These are phyloP conservation scores for Leptobrachium ailaonicum DNA, from an alignment of 2,113 vertebrate genomes.

Conservation along the genomic window DNA sequence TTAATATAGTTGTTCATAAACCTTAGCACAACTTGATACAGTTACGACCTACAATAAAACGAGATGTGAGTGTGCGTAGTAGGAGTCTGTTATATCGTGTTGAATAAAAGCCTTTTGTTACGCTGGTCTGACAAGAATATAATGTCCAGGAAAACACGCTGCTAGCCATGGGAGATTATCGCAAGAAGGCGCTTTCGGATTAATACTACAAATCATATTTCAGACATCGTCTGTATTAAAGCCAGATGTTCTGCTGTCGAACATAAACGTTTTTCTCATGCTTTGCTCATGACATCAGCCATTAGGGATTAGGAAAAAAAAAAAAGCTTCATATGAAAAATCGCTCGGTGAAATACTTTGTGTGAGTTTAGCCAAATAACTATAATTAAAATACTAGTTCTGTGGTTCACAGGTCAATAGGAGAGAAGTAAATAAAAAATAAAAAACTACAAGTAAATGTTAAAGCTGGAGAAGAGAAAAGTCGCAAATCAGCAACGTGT, in stretches of 20 bases:
- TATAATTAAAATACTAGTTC: neutral
- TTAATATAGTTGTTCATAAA: no score
- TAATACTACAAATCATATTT: conserved; percentile 50
- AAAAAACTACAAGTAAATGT: neutral
- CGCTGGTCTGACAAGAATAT: conserved; percentile 1
- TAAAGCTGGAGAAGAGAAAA: neutral
- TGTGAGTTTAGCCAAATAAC: conserved; percentile 34
- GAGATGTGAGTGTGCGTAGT: neutral
- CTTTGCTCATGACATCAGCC: conserved; percentile 38
- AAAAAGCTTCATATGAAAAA: conserved; percentile 15
- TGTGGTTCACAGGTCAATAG: conserved; percentile 23
- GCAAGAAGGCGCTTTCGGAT: conserved; percentile 47
- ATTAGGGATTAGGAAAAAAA: conserved; percentile 7
- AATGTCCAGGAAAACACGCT: neutral
- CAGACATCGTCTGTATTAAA: conserved; percentile 38
- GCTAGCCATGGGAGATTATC: conserved; percentile 39
- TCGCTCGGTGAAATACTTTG: conserved; percentile 3
- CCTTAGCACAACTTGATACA: no score
- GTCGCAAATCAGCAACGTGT: conserved; percentile 28
- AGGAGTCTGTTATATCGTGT: neutral
- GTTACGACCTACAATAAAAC: no score
- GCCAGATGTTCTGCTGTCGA: conserved; percentile 50
- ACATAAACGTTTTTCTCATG: conserved; percentile 22
- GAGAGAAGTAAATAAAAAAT: neutral
- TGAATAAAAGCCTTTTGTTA: conserved; percentile 1